Conservation (phyloP, 2,888 invertebrate species). For the Brachyopa scutellaris region DNA sequence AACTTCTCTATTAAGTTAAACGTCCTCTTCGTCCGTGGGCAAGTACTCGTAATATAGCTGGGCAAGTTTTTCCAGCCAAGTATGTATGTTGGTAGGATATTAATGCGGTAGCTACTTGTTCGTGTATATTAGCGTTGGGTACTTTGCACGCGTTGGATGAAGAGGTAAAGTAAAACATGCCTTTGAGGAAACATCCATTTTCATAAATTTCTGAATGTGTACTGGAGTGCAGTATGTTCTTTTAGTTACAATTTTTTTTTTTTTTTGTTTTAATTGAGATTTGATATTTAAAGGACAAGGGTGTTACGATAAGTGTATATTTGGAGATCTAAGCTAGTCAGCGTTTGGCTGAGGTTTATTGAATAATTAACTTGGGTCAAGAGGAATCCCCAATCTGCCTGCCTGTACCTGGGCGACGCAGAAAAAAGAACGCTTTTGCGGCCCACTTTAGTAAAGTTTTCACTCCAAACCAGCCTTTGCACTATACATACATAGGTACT, state of each 20-base stretch:
- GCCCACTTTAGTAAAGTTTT: too few relatives aligned
- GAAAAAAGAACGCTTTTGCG: too few relatives aligned
- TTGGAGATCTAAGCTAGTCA: background rate
- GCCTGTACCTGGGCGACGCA: too few relatives aligned
- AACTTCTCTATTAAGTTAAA: conserved; percentile 66
- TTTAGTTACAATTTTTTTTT: background rate
- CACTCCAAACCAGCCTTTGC: too few relatives aligned
- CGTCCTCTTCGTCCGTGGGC: conserved; percentile 46
- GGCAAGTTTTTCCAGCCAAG: conserved; percentile 6
- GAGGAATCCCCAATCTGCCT: too few relatives aligned
- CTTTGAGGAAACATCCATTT: conserved; percentile 59
- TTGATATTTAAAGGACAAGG: background rate
- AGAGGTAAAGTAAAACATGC: conserved; percentile 57
- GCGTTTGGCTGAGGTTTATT: background rate
- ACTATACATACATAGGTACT: too few relatives aligned
- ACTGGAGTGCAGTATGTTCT: conserved; percentile 1
- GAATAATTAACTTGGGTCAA: too few relatives aligned
- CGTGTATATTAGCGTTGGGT: background rate
- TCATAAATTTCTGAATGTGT: conserved; percentile 54
- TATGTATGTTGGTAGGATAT: background rate
- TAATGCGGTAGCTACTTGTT: conserved; percentile 24
- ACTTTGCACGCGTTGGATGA: conserved; percentile 3
- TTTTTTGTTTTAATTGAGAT: background rate
- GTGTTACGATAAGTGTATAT: background rate
- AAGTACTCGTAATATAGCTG: too few relatives aligned